Base-by-base conservation (phyloP, 2,888 invertebrate species). In the Amblyteles armatorius region DNA sequence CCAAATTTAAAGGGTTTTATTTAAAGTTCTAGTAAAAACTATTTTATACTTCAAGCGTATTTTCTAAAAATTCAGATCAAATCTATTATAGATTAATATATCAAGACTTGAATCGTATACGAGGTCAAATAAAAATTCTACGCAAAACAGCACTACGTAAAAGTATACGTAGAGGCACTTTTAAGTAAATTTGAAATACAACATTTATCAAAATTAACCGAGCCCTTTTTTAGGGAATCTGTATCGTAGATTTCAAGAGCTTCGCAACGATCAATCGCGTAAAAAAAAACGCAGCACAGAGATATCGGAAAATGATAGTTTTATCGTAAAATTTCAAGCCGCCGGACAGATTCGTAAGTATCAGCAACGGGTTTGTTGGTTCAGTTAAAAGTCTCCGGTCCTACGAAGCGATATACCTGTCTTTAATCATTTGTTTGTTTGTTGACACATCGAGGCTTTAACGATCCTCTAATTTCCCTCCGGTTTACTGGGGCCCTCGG, bases 341-440 rank as follows among this genome's bases (percentile, higher is more conserved):
- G 33, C 33, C n/a, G 29, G 16, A 63, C 6, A 16, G 29, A 63
- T 63, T n/a, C 5, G 22, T 33, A 48, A 63, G 55, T 55, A 48
- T 48, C 73, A 26, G 9, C 44, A 26, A 13, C 22, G 22, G 2
- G 22, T 13, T 44, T 33, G 60, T 29, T 16, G 63, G 13, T 74
- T 57, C 63, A 63, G 16, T 19, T 57, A 63, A 63, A 74, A 48
- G 63, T 48, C 16, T 63, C 73, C 16, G 13, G 26, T 44, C n/a
- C 33, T 11, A 60, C 57, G 26, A 4, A 11, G 29, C 74, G 48
- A 48, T 71, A 67, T 48, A 50, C 40, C 26, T 76, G 36, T 7
- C 22, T 79, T 83, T 79, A 52, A 22, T 73, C 52, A 69, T 79
- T 69, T 69, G 50, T 78, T 78, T 69, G 69, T 78, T 78, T 48